Base-by-base conservation (phyloP, 2,888 invertebrate species). In the Mimumesa dahlbomi region DNA sequence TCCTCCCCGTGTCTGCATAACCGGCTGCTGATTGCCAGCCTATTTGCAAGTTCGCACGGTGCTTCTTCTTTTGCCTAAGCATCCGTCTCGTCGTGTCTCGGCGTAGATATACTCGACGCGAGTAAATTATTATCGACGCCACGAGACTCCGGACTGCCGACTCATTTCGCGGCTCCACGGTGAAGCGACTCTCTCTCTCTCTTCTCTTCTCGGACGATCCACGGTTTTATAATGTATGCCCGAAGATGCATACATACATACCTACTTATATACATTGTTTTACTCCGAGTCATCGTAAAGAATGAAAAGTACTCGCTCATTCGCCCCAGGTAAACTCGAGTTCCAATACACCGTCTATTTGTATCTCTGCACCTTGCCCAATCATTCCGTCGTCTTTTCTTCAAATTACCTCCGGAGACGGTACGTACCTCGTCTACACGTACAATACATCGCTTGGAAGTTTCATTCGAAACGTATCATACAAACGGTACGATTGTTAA, bases 1-100 rank as follows among this genome's bases (percentile, higher is more conserved):
- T 65, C 52, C 56, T 40, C 58, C 67, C 64, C n/a, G 56, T 69
- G 66, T 63, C 49, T 34, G 72, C 48, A 54, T 66, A 65, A 69
- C 71, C 64, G 49, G 69, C 66, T 54, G 68, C 25, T 61, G 54
- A 69, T 74, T 69, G 50, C 38, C n/a, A 56, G 40, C 11, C 46
- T 50, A 50, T 67, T 52, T 52, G 43, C 48, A 48, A 71, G 18
- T 53, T 52, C 40, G 31, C 40, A 40, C 34, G 52, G 53, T 9
- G 36, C 14, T 18, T 34, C 52, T 16, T 25, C 40, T 31, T 38
- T 13, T 34, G 43, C 45, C 13, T 34, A 5, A 1, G 7, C 16
- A 9, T 25, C 7, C 45, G 19, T 25, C 53, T 7, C 31, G 22
- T 29, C 48, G 6, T 46, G 22, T 31, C 19, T 42, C 36, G 29